These are phyloP conservation scores for Phoenicopterus ruber DNA, from an alignment of 2,113 vertebrate genomes.

Conservation along the genomic window DNA sequence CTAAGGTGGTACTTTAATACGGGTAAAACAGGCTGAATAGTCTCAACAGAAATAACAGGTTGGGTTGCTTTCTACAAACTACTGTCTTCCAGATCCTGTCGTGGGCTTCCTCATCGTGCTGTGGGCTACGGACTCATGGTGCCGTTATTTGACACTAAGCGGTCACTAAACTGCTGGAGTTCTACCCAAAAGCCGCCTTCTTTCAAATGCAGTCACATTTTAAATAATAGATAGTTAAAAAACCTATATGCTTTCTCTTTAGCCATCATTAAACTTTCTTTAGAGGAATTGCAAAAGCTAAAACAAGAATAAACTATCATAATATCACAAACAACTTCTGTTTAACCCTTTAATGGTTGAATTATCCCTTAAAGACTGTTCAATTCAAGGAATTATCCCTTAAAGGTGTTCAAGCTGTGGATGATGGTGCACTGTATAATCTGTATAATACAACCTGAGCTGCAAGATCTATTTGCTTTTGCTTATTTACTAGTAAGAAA, in stretches of 20 bases:
- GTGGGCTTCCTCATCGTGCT: too few species aligned
- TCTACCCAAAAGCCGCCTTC: not conserved
- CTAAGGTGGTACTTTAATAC: not conserved
- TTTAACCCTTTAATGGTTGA: not conserved
- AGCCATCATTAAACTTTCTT: not conserved
- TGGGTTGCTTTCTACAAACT: not conserved
- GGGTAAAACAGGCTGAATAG: not conserved
- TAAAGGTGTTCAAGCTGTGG: not conserved
- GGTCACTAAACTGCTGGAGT: not conserved
- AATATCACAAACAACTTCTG: not conserved
- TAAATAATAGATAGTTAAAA: not conserved
- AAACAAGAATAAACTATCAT: not conserved
- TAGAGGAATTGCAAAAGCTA: not conserved
- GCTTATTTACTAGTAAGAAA: not conserved
- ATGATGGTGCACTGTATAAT: not conserved
- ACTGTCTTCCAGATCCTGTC: not conserved
- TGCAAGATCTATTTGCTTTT: not conserved
- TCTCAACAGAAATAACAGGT: not conserved
- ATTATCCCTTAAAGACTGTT: not conserved
- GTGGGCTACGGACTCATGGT: not conserved
- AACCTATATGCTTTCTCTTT: not conserved
- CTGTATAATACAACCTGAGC: not conserved
- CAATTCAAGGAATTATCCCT: too few species aligned
- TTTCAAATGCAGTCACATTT: not conserved
- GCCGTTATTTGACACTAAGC: not conserved